Evolutionary conservation across 2,888 invertebrate species (phyloP).

Genomic region (Hirtodrosophila cameraria): DNA sequence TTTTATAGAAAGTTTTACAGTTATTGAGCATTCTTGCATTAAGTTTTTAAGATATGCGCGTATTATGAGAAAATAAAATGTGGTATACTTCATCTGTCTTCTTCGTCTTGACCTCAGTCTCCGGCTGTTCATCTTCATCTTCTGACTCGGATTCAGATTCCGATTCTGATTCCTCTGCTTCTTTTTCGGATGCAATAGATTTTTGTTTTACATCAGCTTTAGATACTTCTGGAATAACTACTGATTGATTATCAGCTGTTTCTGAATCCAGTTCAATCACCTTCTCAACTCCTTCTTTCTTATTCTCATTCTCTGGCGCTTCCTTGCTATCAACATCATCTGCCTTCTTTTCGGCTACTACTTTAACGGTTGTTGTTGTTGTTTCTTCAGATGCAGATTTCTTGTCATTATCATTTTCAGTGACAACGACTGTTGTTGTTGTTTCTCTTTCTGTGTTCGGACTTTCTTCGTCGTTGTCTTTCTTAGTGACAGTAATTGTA

Average conservation of each 20-base stretch:
- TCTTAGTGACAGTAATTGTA: conserved; percentile 11
- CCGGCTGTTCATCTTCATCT: conserved; percentile 15
- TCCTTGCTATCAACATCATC: not conserved
- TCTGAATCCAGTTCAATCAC: not conserved
- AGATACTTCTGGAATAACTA: not conserved
- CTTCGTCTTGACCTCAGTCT: conserved; percentile 12
- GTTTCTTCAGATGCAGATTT: not conserved
- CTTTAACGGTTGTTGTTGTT: not conserved
- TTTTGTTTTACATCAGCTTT: not conserved
- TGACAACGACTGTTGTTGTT: not conserved
- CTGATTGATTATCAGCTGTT: not conserved
- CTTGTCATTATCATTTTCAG: not conserved
- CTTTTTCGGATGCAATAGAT: conserved; percentile 1
- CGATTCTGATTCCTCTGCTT: conserved; percentile 12
- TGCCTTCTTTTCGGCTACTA: not conserved
- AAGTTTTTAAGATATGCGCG: not conserved
- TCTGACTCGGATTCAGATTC: conserved; percentile 11
- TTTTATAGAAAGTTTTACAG: not conserved
- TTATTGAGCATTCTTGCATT: not conserved
- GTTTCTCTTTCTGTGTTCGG: conserved; percentile 1
- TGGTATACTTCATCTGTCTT: conserved; percentile 29
- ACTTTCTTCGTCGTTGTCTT: conserved; percentile 1
- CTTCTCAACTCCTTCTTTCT: not conserved
- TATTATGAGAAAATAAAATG: conserved; percentile 4
- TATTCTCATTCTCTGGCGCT: not conserved